Conservation (phyloP, 2,113 vertebrate genomes). For the Danio rerio region DNA sequence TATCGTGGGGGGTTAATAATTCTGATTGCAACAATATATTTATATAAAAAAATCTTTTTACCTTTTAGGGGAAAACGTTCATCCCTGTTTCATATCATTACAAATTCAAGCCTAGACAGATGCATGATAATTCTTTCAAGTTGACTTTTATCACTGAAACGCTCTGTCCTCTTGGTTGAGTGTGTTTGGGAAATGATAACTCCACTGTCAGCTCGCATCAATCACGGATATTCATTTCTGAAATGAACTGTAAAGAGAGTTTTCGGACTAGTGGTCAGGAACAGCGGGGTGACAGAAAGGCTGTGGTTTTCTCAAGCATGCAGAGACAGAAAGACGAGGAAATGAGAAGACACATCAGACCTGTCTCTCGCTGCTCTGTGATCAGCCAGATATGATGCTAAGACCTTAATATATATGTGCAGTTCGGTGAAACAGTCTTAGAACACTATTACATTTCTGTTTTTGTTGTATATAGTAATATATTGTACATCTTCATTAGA, state of each 20-base stretch:
- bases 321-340: slow-evolving; percentile 4
- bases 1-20: no score
- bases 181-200: slow-evolving; percentile 27
- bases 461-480: no score
- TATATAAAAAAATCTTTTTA: no score
- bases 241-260: slow-evolving; percentile 44
- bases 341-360: slow-evolving; percentile 20
- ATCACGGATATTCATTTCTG: slow-evolving; percentile 46
- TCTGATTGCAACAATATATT: no score
- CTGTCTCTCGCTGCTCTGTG: not conserved
- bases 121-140: not conserved
- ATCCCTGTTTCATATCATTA: not conserved
- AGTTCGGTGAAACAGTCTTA: not conserved
- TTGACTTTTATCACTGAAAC: slow-evolving; percentile 16
- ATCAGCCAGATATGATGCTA: not conserved
- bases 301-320: slow-evolving; percentile 35
- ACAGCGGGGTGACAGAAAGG: slow-evolving; percentile 33
- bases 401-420: not conserved
- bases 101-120: not conserved
- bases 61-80: no score
- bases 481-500: no score
- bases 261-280: slow-evolving; percentile 42
- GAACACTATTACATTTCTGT: no score
- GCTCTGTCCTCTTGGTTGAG: not conserved
- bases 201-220: slow-evolving; percentile 37